Evolutionary conservation across 2,888 invertebrate genomes (phyloP), one percentile per base, ranked within the genome.

Genomic region (Acrobasis consociella): DNA sequence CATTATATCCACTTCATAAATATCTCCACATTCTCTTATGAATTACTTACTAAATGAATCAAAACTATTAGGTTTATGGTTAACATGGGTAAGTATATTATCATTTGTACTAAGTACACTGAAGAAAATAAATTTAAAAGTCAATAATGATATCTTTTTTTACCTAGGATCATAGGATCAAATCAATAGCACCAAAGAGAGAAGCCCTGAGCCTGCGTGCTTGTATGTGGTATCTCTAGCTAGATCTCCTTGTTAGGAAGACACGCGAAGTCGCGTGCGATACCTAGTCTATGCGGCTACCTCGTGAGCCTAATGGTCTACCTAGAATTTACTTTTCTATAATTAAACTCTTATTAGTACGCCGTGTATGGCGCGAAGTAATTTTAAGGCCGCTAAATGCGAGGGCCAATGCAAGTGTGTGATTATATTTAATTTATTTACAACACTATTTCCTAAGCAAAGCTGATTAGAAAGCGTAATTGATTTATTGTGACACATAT

Each of bases 181-280:
- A 59, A 49, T 15, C 49, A 9, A 37, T 49, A 49, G 49, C 8
- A 37, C 7, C 58, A 31, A 59, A 49, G 13, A 15, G 10, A 9
- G n/a, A 15, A 49, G 31, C 15, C 8, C 49, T 31, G 58, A 63
- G 62, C 62, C 64, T 60, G 64, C 62, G 64, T 62, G 67, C 65
- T 49, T 64, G 37, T 63, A 56, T 58, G 63, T 60, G 52, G 63
- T 62, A 60, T 64, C 64, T 64, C 60, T 60, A 39, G 55, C 58
- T 58, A 68, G 72, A 78, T 78, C 78, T 63, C 65, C 67, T 68
- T 68, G 70, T 69, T 64, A 69, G 68, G 62, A 62, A 42, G 64
- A 67, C 83, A 83, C 83, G 83, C 83, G 64, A 83, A 68, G 62
- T 83, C 65, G 83, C 83, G 83, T 83, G 83, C 73, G 59, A 68